phyloP scores from a whole-genome alignment of 2,797 vertebrate genomes.

The Sardinella longiceps region DNA sequence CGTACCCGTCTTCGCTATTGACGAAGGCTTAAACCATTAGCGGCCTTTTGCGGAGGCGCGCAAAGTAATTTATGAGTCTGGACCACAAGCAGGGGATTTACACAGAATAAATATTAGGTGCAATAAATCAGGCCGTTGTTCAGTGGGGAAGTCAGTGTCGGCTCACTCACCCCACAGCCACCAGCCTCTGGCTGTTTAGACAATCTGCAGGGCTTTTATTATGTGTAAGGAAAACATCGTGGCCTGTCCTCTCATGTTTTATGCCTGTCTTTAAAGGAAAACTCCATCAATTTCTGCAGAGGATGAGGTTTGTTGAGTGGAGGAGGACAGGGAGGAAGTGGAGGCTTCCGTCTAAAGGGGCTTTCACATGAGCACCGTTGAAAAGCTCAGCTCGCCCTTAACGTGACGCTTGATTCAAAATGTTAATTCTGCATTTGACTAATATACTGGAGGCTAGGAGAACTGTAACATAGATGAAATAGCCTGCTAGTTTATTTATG shows the following conservation, averaged over 20 bases:
- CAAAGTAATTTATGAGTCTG: not conserved
- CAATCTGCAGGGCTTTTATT: slow-evolving; percentile 12
- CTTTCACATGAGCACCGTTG: too few species aligned
- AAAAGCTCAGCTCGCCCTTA: too few species aligned
- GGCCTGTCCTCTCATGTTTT: not conserved
- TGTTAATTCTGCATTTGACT: too few species aligned
- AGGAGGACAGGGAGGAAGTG: not conserved
- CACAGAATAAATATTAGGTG: not conserved
- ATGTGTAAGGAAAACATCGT: not conserved
- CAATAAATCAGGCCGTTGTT: not conserved
- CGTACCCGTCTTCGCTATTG: not conserved
- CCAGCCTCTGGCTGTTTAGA: not conserved
- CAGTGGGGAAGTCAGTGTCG: not conserved
- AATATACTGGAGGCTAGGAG: too few species aligned
- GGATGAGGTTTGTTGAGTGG: not conserved
- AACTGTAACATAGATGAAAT: too few species aligned
- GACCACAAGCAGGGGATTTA: not conserved
- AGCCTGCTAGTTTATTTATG: too few species aligned
- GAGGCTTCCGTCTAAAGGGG: not conserved
- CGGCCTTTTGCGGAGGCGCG: not conserved
- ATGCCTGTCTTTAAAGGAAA: not conserved
- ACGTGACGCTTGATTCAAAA: too few species aligned
- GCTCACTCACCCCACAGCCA: too few species aligned
- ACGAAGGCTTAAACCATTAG: not conserved
- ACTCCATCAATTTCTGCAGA: not conserved